phyloP scores from a whole-genome alignment of 2,113 vertebrate species.

The Raja brachyura region DNA sequence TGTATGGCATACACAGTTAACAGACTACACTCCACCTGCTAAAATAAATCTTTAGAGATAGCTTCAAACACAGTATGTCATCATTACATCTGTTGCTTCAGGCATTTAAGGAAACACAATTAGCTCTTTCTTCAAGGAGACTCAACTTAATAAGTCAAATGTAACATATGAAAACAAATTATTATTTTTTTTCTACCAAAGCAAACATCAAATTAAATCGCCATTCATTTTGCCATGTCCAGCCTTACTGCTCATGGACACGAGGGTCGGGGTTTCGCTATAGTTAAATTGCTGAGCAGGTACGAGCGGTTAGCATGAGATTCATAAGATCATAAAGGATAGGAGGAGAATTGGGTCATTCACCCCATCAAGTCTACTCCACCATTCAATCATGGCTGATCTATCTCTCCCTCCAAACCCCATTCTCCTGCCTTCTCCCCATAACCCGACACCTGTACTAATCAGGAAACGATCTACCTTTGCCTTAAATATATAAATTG shows the following conservation, averaged over 20 bases:
- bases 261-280: background rate
- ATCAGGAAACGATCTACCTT: no score
- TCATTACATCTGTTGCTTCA: background rate
- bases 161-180: background rate
- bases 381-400: no score
- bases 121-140: background rate
- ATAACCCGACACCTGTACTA: no score
- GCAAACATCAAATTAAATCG: background rate
- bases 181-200: background rate
- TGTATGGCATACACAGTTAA: background rate
- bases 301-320: background rate
- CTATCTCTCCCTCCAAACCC: no score
- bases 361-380: no score
- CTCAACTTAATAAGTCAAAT: background rate
- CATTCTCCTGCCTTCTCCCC: no score
- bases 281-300: background rate
- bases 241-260: background rate
- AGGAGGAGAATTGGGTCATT: no score
- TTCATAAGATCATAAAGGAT: no score
- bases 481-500: no score
- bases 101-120: background rate
- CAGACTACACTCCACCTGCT: background rate
- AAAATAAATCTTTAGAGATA: background rate
- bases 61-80: background rate
- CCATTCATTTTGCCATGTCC: background rate